These are phyloP conservation scores for Nibea coibor DNA, from an alignment of 2,113 vertebrate genomes.

Conservation along the genomic window DNA sequence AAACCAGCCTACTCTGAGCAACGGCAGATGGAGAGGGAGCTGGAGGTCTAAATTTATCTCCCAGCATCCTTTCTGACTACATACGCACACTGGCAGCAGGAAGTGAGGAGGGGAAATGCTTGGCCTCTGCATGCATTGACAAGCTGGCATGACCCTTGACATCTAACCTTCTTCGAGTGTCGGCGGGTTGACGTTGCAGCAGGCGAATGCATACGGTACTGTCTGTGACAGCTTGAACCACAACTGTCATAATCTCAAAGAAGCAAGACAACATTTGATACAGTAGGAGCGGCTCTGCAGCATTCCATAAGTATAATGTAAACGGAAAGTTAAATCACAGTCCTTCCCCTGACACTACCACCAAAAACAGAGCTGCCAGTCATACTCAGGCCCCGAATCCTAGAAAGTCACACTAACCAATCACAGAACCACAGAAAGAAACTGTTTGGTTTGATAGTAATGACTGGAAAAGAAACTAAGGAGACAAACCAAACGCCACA, in stretches of 20 bases:
- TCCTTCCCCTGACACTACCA: neutral
- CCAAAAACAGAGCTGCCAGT: conserved; percentile 31
- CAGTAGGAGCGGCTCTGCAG: conserved; percentile 1
- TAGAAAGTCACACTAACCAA: conserved; percentile 33
- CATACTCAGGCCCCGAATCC: conserved; percentile 25
- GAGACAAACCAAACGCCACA: conserved; percentile 32
- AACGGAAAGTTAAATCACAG: conserved; percentile 38
- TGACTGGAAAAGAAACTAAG: conserved; percentile 25
- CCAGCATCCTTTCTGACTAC: conserved; percentile 86
- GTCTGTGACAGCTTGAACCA: neutral
- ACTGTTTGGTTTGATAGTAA: conserved; percentile 25
- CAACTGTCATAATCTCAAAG: neutral
- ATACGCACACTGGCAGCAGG: conserved; percentile 82
- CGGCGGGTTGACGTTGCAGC: neutral
- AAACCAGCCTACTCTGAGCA: conserved; percentile 86
- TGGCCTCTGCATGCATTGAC: conserved; percentile 65
- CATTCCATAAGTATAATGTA: conserved; percentile 30
- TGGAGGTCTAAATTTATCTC: conserved; percentile 88
- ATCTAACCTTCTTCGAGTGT: conserved; percentile 28
- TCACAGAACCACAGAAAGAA: conserved; percentile 25
- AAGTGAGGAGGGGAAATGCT: conserved; percentile 79
- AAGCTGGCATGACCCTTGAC: conserved; percentile 73
- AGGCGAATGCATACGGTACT: neutral
- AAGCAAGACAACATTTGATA: conserved; percentile 10
- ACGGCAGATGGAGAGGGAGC: conserved; percentile 87